phyloP scores from a whole-genome alignment of 2,113 vertebrate species.

The Crypturellus undulatus region DNA sequence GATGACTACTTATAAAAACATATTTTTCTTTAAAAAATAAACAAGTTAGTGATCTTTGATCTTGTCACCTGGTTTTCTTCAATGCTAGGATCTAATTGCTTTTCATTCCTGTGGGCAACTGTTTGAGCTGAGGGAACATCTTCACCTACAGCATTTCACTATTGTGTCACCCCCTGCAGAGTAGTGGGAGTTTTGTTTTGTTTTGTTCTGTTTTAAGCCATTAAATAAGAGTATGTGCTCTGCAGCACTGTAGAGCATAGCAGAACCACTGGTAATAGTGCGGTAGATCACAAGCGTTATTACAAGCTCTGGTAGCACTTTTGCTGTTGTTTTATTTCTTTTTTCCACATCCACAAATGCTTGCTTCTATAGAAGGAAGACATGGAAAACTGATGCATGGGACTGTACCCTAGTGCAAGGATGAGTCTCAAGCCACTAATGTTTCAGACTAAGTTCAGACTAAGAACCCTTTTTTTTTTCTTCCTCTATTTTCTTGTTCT shows the following conservation, averaged over 20 bases:
- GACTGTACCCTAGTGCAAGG: background rate
- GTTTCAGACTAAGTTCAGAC: background rate
- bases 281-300: background rate
- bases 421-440: background rate
- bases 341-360: background rate
- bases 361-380: background rate
- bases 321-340: background rate
- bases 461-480: background rate
- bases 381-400: rapidly evolving
- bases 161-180: background rate
- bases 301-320: background rate
- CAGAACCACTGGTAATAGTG: background rate
- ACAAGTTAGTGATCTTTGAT: background rate
- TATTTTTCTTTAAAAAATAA: background rate
- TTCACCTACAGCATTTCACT: constrained; percentile 4
- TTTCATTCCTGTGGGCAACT: background rate
- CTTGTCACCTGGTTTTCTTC: background rate
- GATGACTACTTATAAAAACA: background rate
- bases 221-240: background rate
- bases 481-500: background rate
- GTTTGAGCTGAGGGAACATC: background rate
- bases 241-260: background rate
- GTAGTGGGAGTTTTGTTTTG: background rate
- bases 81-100: background rate
- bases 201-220: constrained; percentile 15